Base-by-base conservation (phyloP, 2,888 invertebrate genomes). In the Drosophila sordidula region DNA sequence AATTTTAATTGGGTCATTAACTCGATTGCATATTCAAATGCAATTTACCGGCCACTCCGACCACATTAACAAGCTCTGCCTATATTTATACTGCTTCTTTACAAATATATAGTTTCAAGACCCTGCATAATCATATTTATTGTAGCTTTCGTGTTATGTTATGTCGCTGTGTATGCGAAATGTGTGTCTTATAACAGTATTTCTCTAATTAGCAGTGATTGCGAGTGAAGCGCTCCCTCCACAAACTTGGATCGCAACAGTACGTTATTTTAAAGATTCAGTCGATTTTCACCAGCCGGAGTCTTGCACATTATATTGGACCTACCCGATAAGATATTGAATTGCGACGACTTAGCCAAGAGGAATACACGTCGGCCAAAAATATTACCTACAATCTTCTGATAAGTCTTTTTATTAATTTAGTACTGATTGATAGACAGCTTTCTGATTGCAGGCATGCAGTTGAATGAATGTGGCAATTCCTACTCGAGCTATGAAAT, bases 1-100 rank as follows among this genome's bases (percentile, higher is more conserved):
- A 41, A 65, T 70, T 80, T 70, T 87, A 89, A 89, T 85, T 85
- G 89, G 79, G 70, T 85, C 74, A 85, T 89, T 89, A 87, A 63
- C 59, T 42, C 70, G 65, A 76, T 85, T 84, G 81, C 78, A 78
- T 68, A 84, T 75, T 67, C 71, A 62, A 64, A 71, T 52, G 29
- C 64, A 70, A 75, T 75, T 81, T 52, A 32, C 50, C 6, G 44
- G 34, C 11, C 38, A 47, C 54, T 47, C 45, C 29, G 11, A 11
- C 6, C 4, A 14, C 18, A 54, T 32, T 38, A 26, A 39, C 41
- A 26, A 42, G 11, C 50, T 50, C 50, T 34, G 34, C 16, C 26
- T 39, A 12, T 34, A 0, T 4, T 34, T 26, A 16, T 39, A 41
- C 8, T 38, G n/a, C 36, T 41, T 32, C 11, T 18, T 41, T 41